A percentile compares a stretch with the other conserved stretches of the same genome.
These are phyloP conservation scores for Trematomus loennbergii DNA, from an alignment of 2,113 vertebrate species.

Conservation along the genomic window DNA sequence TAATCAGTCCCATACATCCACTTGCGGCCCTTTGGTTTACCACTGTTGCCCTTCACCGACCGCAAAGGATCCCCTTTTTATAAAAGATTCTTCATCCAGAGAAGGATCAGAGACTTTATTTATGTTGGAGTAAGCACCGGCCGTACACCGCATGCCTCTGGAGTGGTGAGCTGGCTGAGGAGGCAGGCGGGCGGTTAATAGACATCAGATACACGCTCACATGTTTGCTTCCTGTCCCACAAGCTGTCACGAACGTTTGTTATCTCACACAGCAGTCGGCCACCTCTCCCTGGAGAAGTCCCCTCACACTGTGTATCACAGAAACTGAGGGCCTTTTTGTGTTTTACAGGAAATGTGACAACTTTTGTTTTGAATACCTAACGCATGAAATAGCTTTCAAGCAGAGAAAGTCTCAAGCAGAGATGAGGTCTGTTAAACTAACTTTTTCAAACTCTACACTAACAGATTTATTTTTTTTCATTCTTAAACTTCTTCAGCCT, in stretches of 20 bases:
- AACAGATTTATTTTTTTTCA: slow-evolving; percentile 12
- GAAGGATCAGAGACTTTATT: slow-evolving; percentile 74
- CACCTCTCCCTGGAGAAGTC: slow-evolving; percentile 42
- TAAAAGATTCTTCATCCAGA: slow-evolving; percentile 74
- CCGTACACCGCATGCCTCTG: slow-evolving; percentile 53
- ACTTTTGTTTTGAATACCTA: slow-evolving; percentile 9
- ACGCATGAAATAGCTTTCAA: slow-evolving; percentile 1
- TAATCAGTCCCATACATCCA: slow-evolving; percentile 82
- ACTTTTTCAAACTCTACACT: neutral
- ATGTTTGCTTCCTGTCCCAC: slow-evolving; percentile 34
- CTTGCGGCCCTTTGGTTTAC: slow-evolving; percentile 72
- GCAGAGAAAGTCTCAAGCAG: neutral
- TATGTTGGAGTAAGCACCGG: slow-evolving; percentile 72
- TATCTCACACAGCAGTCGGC: slow-evolving; percentile 57
- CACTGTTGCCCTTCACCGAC: slow-evolving; percentile 53
- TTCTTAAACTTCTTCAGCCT: slow-evolving; percentile 19
- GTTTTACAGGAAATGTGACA: neutral
- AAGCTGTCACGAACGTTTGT: slow-evolving; percentile 66
- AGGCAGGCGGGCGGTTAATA: slow-evolving; percentile 63
- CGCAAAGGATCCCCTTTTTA: slow-evolving; percentile 59
- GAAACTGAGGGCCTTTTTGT: slow-evolving; percentile 12
- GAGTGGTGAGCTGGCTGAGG: slow-evolving; percentile 53
- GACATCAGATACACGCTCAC: slow-evolving; percentile 64
- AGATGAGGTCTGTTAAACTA: slow-evolving; percentile 14
- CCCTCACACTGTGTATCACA: slow-evolving; percentile 14